These are phyloP conservation scores for Syngnathus acus DNA, from an alignment of 2,797 vertebrate species.

Conservation along the genomic window DNA sequence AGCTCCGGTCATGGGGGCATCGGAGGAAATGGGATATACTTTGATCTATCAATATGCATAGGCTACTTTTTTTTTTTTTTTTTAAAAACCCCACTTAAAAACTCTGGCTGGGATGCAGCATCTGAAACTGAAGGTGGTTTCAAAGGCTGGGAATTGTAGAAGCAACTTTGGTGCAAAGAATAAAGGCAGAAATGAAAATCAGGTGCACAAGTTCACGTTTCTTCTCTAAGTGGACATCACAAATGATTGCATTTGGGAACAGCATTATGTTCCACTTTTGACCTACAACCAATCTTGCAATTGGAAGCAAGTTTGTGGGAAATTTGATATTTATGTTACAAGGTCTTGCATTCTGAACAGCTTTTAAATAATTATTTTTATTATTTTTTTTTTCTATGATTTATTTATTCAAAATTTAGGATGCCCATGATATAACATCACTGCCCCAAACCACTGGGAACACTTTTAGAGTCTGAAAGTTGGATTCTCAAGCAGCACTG, in stretches of 20 bases:
- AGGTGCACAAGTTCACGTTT: neutral
- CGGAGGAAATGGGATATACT: constrained; percentile 48
- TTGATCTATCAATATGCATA: constrained; percentile 23
- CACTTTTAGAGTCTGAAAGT: constrained; percentile 10
- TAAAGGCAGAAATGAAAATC: neutral
- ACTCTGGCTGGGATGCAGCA: constrained; percentile 31
- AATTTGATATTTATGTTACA: neutral
- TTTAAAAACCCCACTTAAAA: constrained; percentile 18
- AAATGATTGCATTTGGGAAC: neutral
- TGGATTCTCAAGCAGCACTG: constrained; percentile 44
- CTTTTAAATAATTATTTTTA: neutral
- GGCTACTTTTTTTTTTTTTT: neutral
- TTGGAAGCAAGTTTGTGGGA: neutral
- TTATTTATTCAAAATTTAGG: too few species aligned
- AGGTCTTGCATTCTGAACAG: neutral
- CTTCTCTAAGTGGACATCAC: neutral
- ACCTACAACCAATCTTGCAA: neutral
- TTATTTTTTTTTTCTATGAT: too few species aligned
- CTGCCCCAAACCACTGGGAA: neutral
- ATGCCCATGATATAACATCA: neutral
- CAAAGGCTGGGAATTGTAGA: constrained; percentile 28
- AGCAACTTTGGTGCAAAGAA: constrained; percentile 27
- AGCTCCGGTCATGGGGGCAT: constrained; percentile 44
- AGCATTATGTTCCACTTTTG: neutral
- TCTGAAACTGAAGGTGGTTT: constrained; percentile 47